Evolutionary conservation across 2,113 vertebrate species (phyloP).

Genomic region (Hyaena hyaena): DNA sequence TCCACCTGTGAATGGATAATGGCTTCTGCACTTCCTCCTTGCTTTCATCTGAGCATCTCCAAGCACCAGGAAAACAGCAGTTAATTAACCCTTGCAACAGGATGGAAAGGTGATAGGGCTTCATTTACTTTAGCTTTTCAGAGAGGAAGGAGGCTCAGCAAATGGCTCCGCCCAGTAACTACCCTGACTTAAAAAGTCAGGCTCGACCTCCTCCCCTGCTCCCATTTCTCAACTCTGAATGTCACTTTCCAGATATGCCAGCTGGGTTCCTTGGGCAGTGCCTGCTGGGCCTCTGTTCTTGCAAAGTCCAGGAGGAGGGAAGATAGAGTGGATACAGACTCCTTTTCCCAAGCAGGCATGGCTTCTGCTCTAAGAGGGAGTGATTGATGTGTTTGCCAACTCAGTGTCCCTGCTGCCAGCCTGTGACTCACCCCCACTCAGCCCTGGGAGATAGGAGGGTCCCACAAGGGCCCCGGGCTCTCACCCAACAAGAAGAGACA

Average conservation of each 20-base stretch:
- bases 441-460: slow-evolving; percentile 70
- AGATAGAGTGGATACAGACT: not conserved
- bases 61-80: not conserved
- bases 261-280: not conserved
- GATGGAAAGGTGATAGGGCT: not conserved
- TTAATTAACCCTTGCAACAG: not conserved
- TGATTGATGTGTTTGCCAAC: slow-evolving; percentile 47
- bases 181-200: not conserved
- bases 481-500: slow-evolving; percentile 72
- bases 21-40: not conserved
- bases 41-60: not conserved
- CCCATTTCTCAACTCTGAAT: not conserved
- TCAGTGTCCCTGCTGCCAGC: slow-evolving; percentile 59
- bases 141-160: not conserved
- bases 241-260: not conserved
- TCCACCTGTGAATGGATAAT: not conserved
- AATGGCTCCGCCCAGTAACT: too few relatives aligned
- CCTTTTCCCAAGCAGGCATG: not conserved
- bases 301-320: not conserved
- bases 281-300: not conserved
- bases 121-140: not conserved
- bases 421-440: slow-evolving; percentile 64
- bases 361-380: not conserved
- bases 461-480: slow-evolving; percentile 43
- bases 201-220: fast-evolving